Base-by-base conservation (phyloP, 1,140 invertebrate species). In the Temnothorax nylanderi region DNA sequence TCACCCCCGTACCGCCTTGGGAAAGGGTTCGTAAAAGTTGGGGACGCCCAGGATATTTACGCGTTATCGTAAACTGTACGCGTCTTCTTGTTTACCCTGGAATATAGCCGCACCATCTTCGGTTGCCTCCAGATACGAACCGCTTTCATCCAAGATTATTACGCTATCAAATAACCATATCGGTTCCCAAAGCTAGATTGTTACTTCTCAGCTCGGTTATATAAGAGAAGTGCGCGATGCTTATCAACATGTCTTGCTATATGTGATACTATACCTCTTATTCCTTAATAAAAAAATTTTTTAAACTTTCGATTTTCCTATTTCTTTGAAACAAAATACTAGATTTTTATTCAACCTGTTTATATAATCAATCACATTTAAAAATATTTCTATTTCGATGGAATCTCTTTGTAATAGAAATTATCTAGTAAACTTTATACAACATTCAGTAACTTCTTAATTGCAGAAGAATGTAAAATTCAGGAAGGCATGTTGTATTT, bases 1-100 rank as follows among this genome's bases (percentile, higher is more conserved):
- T 81, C 69, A 87, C 65, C 47, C 65, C 56, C 78, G 34, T 21
- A 11, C 32, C 64, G 21, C 37, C 78, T 78, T 75, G 76, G 86
- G 78, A 82, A 91, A 91, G 91, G 91, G 91, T 93, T 92, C 88
- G 89, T 90, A 93, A 93, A 93, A 93, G 86, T 93, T 93, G 90
- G 91, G 86, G 87, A 92, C 89, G 87, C 84, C 60, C 41, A 65
- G 84, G 91, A 92, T 94, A 94, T 93, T 94, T 93, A 92, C 91
- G 88, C 91, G 86, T 91, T 85, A 84, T 86, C 91, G 90, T 94
- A 93, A 93, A 93, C 72, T 90, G 78, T 88, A 90, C 60, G 82
- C 91, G 86, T 88, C 91, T 92, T 92, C 91, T 92, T 89, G 71
- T 84, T 91, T 91, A 87, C 82, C 78, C 91, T 88, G 67, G 86